Evolutionary conservation across 2,797 vertebrate species (phyloP).

Genomic region (Gymnocypris eckloni): DNA sequence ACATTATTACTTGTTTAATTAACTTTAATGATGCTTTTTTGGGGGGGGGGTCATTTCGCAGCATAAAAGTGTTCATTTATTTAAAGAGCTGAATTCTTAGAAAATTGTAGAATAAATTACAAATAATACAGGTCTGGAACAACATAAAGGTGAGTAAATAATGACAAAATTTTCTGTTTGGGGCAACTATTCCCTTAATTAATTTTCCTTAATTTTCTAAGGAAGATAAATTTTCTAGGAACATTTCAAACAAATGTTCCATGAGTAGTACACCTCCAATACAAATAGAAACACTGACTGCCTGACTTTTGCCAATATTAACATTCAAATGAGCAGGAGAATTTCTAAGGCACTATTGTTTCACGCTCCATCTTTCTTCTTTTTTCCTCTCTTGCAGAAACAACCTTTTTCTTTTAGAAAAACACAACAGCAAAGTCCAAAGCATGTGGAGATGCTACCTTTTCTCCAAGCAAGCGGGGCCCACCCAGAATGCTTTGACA

Average conservation of each 20-base stretch:
- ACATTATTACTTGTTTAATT: not conserved
- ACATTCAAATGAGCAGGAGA: slow-evolving; percentile 73
- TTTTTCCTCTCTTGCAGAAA: slow-evolving; percentile 64
- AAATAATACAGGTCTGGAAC: not conserved
- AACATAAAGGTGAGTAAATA: not conserved
- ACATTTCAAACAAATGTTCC: slow-evolving; percentile 69
- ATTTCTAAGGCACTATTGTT: slow-evolving; percentile 79
- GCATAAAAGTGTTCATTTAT: not conserved
- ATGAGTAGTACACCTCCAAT: slow-evolving; percentile 64
- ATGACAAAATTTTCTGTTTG: not conserved
- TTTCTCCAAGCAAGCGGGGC: slow-evolving; percentile 20
- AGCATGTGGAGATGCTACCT: slow-evolving; percentile 66
- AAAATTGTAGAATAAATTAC: not conserved
- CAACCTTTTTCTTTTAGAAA: slow-evolving; percentile 73
- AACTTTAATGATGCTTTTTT: not conserved
- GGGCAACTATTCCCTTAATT: not conserved
- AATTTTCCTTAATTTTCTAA: slow-evolving; percentile 57
- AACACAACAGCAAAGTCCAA: slow-evolving; percentile 64
- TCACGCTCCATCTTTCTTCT: slow-evolving; percentile 51
- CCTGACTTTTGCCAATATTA: slow-evolving; percentile 75
- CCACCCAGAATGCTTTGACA: slow-evolving; percentile 28
- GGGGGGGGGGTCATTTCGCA: not conserved
- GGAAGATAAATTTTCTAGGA: slow-evolving; percentile 54
- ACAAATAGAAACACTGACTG: slow-evolving; percentile 69
- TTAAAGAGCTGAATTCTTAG: not conserved